Base-by-base conservation (phyloP, 2,888 invertebrate genomes). In the Volucella zonaria region DNA sequence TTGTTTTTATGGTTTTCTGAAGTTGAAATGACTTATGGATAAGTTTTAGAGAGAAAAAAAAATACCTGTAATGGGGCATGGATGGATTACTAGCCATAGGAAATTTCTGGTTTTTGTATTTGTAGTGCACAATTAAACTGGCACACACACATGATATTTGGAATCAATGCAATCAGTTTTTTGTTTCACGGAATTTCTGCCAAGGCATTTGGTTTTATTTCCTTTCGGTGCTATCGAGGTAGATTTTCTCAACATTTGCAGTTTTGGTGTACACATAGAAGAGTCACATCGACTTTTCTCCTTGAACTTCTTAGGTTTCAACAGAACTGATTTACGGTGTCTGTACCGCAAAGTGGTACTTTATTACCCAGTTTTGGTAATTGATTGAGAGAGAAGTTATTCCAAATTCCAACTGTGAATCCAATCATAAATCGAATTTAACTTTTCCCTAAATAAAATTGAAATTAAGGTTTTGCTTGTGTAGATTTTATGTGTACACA, bases 381-480 rank as follows among this genome's bases (percentile, higher is more conserved):
- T 52, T 54, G 45, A 61, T 61, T 61, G 43, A 47, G 15, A 18
- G 12, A 1, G 45, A 66, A 11, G 12, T 43, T 47, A 31, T 38
- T 31, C 52, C 11, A 38, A 12, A 45, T 15, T 56, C n/a, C 14
- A 38, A 49, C 59, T 11, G 8, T 9, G 31, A 42, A 15, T 15
- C 14, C 14, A 40, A 23, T 38, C 15, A 49, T 49, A 18, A n/a
- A 70, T 70, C n/a, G n/a, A 31, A n/a, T 59, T 59, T 51, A 31
- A 31, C 59, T 59, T 59, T 49, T 68, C 8, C n/a, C 12, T 49
- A 62, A 78, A 73, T 78, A 71, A 78, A 79, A 51, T 52, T 23
- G 42, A 47, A 64, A 51, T 66, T 38, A 42, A 38, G 42, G 14
- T 23, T 43, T 51, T 59, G 40, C 62, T 66, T 58, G 66, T 56